Base-by-base conservation (phyloP, 2,797 vertebrate genomes). In the Mareca strepera region DNA sequence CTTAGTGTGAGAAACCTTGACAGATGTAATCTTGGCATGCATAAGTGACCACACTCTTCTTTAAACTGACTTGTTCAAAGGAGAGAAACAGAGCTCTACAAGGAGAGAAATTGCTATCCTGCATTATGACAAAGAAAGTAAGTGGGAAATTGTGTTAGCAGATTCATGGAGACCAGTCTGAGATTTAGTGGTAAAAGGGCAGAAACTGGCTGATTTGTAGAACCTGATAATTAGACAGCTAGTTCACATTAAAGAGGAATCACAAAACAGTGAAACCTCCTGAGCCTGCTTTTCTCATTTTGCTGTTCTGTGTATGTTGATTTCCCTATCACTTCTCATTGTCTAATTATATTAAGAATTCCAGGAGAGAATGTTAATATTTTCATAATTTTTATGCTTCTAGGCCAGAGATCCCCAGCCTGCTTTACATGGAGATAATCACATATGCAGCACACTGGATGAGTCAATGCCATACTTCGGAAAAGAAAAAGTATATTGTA, bases 11-110 rank as follows among this genome's bases (percentile, higher is more conserved):
- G 39, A 64, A 85, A 82, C 13, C 28, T 62, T 7, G 28, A 37
- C 73, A 18, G 3, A 28, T 28, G 11, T 59, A 35, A 22, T 50
- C 6, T 43, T 78, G 20, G 4, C 33, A 17, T 67, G 10, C 7
- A 5, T 62, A 44, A 55, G 35, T 10, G 25, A n/a, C 29, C 75
- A 3, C 0, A 1, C 4, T 77, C 6, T 58, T 79, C 39, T 25
- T n/a, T 72, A 12, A 41, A 41, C 8, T 29, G 26, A 33, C 11
- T 26, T 46, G 16, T 62, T 83, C 55, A 56, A 31, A 48, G 46
- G 22, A 25, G 46, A 48, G 46, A 48, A 48, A 48, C 46, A 25
- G 46, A 48, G 46, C 23, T 48, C 22, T 62, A 43, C 17, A 22
- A 66, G 26, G 37, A 86, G 11, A 62, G 11, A 81, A 76, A 50